phyloP scores from a whole-genome alignment of 1,140 invertebrate genomes.

The Periplaneta americana region DNA sequence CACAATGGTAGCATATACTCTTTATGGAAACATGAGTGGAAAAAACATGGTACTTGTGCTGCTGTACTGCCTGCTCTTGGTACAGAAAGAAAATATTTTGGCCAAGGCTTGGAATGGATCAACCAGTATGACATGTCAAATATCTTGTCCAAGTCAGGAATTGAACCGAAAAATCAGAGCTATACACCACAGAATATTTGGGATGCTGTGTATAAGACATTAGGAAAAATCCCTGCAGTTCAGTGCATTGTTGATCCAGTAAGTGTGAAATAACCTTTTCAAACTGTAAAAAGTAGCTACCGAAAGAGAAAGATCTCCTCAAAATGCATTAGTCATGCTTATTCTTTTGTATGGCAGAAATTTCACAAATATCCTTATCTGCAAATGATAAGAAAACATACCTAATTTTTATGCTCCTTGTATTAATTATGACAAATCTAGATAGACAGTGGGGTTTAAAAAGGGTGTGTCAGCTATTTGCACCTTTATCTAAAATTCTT shows the following conservation, averaged over 20 bases:
- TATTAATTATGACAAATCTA: too few relatives aligned
- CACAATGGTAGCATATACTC: constrained; percentile 31
- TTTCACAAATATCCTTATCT: too few relatives aligned
- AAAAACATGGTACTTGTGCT: constrained; percentile 80
- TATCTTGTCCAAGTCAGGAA: constrained; percentile 47
- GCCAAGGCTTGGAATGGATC: constrained; percentile 55
- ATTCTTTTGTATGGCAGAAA: too few relatives aligned
- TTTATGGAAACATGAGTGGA: constrained; percentile 81
- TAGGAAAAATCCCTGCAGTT: constrained; percentile 55
- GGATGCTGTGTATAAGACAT: constrained; percentile 44
- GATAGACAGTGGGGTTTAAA: too few relatives aligned
- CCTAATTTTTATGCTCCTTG: too few relatives aligned
- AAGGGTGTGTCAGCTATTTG: too few relatives aligned
- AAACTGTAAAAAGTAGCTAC: too few relatives aligned
- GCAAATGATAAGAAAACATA: too few relatives aligned
- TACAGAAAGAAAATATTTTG: constrained; percentile 68
- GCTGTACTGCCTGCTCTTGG: constrained; percentile 50
- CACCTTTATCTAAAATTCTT: too few relatives aligned
- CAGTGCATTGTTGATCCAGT: constrained; percentile 49
- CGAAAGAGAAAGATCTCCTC: too few relatives aligned
- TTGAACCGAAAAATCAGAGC: constrained; percentile 50
- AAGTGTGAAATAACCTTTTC: too few relatives aligned
- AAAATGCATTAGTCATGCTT: too few relatives aligned
- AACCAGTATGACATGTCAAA: constrained; percentile 56
- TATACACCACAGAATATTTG: constrained; percentile 52